Evolutionary conservation across 2,113 vertebrate genomes (phyloP), one percentile per base, ranked within the genome.

Genomic region (Pandion haliaetus): DNA sequence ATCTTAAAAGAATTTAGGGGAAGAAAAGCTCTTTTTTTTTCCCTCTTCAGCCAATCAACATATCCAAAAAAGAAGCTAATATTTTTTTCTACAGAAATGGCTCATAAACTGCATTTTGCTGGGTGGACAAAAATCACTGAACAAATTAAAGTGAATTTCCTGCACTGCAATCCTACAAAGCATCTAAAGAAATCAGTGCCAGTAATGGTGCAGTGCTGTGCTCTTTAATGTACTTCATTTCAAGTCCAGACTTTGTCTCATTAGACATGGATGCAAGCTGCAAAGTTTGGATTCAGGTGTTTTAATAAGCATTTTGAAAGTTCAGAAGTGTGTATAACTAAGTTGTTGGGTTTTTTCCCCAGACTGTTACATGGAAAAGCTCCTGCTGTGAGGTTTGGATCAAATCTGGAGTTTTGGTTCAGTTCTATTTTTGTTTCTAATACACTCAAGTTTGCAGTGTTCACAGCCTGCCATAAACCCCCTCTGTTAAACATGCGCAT

Each of bases 361-460:
- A 79, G 83, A 70, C 69, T 69, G 58, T 80, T 84, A 93, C 63
- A 83, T 42, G 63, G 88, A 66, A 90, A 81, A 23, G 23, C n/a
- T 95, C 70, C 89, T 40, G 14, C 89, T 93, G 89, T 58, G 87
- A 95, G 85, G 44, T 94, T 97, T 97, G 93, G 91, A 95, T 81
- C 45, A 79, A 21, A 79, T 58, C 29, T 79, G 54, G 26, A 63
- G 42, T 58, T 95, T 95, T 79, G 52, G 69, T 90, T 88, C 52
- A 58, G 57, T 76, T 93, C 85, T 95, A 70, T 87, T 97, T 96
- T 94, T 92, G 61, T 93, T 96, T 82, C 74, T 88, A 69, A 67
- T 59, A 58, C 47, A 82, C 62, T 87, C 62, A 58, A 62, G 57
- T 97, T 95, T 9, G 1, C 52, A 61, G 65, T 0, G 0, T 63